Conservation (phyloP, 2,888 invertebrate genomes). For the Emmelina monodactyla region DNA sequence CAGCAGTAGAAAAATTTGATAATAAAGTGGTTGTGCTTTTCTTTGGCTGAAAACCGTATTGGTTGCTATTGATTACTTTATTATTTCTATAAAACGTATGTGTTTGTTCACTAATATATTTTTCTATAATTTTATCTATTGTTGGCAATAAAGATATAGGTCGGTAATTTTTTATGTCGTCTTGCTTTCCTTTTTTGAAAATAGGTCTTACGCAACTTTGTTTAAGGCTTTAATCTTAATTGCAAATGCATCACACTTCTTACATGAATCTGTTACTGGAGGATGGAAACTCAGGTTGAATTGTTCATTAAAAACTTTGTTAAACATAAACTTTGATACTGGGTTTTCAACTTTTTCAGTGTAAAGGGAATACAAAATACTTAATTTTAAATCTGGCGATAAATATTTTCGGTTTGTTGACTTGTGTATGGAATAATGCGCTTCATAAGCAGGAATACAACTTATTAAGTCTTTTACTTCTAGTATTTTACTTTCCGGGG, state of each 20-base stretch:
- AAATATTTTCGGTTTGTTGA: conserved; percentile 6
- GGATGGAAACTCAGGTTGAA: conserved; percentile 2
- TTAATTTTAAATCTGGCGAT: conserved; percentile 7
- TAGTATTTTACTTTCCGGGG: conserved; percentile 10
- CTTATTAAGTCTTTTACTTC: conserved; percentile 14
- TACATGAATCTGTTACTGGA: conserved; percentile 1
- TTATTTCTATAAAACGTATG: too few species aligned
- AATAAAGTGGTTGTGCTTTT: too few species aligned
- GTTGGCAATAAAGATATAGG: too few species aligned
- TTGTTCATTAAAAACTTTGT: conserved; percentile 6
- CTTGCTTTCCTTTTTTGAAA: too few species aligned
- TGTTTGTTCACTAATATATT: too few species aligned
- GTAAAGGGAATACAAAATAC: conserved; percentile 8
- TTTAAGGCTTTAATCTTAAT: too few species aligned
- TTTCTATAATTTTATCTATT: too few species aligned
- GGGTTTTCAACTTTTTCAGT: conserved; percentile 5
- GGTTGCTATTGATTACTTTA: too few species aligned
- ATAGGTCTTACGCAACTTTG: too few species aligned
- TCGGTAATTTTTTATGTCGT: too few species aligned
- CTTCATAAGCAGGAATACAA: conserved; percentile 13
- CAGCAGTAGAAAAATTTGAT: too few species aligned
- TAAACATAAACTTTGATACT: conserved; percentile 7
- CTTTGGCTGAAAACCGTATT: too few species aligned
- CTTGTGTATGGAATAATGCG: conserved; percentile 13
- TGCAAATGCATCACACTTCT: conserved; percentile 6